Evolutionary conservation across 2,888 invertebrate genomes (phyloP).

Genomic region (Nemotelus pantherinus): DNA sequence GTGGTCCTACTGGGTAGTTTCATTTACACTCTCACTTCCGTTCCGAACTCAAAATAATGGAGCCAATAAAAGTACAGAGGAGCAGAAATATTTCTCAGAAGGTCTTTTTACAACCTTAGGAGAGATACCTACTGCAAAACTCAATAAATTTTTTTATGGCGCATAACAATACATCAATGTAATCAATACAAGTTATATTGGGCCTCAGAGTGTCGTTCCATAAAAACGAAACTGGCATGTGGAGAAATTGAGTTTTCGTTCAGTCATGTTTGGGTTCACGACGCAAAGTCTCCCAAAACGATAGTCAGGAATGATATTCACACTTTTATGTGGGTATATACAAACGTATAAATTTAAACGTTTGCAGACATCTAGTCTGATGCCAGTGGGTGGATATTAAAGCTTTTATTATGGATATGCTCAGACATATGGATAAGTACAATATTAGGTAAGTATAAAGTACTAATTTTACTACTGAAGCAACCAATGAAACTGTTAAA

Average conservation of each 20-base stretch:
- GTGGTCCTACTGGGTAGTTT: too few species aligned
- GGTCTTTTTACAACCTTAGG: conserved; percentile 45
- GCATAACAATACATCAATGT: conserved; percentile 50
- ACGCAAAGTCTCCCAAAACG: conserved; percentile 12
- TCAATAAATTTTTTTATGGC: conserved; percentile 49
- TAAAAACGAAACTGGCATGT: conserved; percentile 40
- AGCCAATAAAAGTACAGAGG: conserved; percentile 3
- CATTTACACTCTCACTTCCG: too few species aligned
- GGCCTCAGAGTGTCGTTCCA: conserved; percentile 48
- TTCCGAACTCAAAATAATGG: not conserved
- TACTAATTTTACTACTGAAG: too few species aligned
- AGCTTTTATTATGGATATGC: too few species aligned
- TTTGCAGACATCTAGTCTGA: too few species aligned
- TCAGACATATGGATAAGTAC: too few species aligned
- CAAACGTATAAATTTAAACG: too few species aligned
- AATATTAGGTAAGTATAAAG: too few species aligned
- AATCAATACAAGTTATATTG: conserved; percentile 49
- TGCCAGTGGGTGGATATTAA: too few species aligned
- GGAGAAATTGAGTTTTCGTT: conserved; percentile 47
- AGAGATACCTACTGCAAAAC: conserved; percentile 47
- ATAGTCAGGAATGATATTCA: not conserved
- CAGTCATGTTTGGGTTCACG: conserved; percentile 46
- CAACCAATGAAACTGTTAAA: too few species aligned
- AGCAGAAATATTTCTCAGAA: conserved; percentile 38
- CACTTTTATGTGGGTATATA: too few species aligned